phyloP scores from a whole-genome alignment of 2,888 invertebrate species.

The Salticus scenicus region DNA sequence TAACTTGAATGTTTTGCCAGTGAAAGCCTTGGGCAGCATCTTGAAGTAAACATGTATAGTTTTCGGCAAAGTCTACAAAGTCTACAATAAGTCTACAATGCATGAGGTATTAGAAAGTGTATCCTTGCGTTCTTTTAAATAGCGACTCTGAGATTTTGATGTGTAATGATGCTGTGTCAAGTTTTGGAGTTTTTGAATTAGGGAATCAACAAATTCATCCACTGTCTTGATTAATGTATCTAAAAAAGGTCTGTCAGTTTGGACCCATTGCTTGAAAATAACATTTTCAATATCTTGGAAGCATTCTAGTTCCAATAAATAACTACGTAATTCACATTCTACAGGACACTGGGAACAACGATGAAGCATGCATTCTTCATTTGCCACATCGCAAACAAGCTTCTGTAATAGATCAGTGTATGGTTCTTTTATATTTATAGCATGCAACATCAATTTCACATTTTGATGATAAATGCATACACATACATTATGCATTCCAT shows the following conservation, averaged over 20 bases:
- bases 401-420: background rate
- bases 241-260: conserved; percentile 7
- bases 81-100: too few species aligned
- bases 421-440: background rate
- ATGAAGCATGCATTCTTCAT: background rate
- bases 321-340: background rate
- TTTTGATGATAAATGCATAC: background rate
- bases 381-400: background rate
- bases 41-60: conserved; percentile 70
- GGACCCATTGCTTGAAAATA: conserved; percentile 11
- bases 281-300: conserved; percentile 1
- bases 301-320: background rate
- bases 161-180: background rate
- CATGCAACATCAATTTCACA: background rate
- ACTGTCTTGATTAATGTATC: background rate
- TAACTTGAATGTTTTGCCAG: conserved; percentile 72
- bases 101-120: background rate
- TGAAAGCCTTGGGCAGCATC: conserved; percentile 71
- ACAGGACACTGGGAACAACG: background rate
- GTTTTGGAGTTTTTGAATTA: background rate
- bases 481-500: background rate
- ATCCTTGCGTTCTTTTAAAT: background rate
- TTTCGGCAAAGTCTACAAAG: conserved; percentile 72
- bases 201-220: background rate
- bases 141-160: background rate